phyloP scores from a whole-genome alignment of 2,797 vertebrate species.

The Moxostoma hubbsi region DNA sequence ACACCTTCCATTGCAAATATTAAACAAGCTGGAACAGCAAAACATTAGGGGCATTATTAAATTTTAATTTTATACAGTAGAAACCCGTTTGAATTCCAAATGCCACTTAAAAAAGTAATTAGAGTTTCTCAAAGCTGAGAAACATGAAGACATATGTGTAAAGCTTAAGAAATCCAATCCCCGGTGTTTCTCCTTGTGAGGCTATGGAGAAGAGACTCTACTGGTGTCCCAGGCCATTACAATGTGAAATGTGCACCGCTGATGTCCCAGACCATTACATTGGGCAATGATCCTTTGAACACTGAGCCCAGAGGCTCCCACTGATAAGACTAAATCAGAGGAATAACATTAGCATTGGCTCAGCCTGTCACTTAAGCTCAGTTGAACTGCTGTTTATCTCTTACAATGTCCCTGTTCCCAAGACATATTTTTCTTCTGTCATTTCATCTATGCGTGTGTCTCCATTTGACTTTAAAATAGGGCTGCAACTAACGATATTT shows the following conservation, averaged over 20 bases:
- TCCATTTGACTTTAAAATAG: neutral
- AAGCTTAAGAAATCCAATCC: neutral
- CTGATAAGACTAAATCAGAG: conserved; percentile 53
- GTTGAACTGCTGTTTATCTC: conserved; percentile 32
- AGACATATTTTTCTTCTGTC: conserved; percentile 33
- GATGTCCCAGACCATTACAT: conserved; percentile 72
- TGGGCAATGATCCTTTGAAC: conserved; percentile 72
- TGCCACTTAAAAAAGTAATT: conserved; percentile 35
- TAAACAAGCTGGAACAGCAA: conserved; percentile 25
- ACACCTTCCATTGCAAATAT: conserved; percentile 10
- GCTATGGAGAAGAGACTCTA: conserved; percentile 51
- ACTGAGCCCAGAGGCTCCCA: conserved; percentile 39
- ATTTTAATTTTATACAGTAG: conserved; percentile 15
- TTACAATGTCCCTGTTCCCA: conserved; percentile 1
- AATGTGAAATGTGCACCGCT: conserved; percentile 65
- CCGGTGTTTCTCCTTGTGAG: conserved; percentile 65
- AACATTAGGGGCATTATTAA: conserved; percentile 38
- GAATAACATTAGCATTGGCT: conserved; percentile 54
- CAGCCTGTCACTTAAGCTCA: conserved; percentile 31
- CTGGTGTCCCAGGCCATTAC: conserved; percentile 70
- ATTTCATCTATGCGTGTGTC: conserved; percentile 15
- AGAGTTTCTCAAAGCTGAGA: conserved; percentile 30
- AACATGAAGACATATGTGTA: conserved; percentile 30
- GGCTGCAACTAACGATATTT: no score
- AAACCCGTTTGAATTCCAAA: conserved; percentile 6